A percentile compares a stretch with the other conserved stretches of the same genome.
phyloP scores from a whole-genome alignment of 2,797 vertebrate genomes.

The Schizopygopsis malacanthus region DNA sequence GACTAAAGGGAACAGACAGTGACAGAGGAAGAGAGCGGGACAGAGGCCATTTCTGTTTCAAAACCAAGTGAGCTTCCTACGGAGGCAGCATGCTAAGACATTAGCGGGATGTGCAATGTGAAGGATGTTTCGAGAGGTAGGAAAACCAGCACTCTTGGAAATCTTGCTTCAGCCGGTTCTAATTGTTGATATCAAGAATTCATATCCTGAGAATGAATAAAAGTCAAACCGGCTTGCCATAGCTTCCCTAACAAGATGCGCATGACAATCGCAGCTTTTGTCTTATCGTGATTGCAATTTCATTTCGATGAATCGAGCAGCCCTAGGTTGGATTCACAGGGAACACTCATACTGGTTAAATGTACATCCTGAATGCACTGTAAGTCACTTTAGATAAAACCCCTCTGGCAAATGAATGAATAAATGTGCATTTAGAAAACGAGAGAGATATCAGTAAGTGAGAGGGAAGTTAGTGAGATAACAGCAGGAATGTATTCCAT shows the following conservation, averaged over 20 bases:
- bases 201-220: too few relatives aligned
- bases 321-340: neutral
- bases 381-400: slow-evolving; percentile 21
- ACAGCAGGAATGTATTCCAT: neutral
- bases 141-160: neutral
- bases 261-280: too few relatives aligned
- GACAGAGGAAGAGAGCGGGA: neutral
- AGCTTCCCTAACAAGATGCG: too few relatives aligned
- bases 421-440: neutral
- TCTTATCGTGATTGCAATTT: too few relatives aligned
- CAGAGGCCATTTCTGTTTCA: neutral
- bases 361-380: neutral
- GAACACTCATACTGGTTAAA: neutral
- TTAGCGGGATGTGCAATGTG: neutral
- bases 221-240: too few relatives aligned
- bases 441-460: slow-evolving; percentile 3
- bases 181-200: too few relatives aligned
- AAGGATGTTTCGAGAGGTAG: neutral
- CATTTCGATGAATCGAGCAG: too few relatives aligned
- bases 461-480: slow-evolving; percentile 22
- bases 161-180: neutral
- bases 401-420: neutral
- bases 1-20: slow-evolving; percentile 9
- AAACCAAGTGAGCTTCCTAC: neutral
- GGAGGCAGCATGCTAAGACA: neutral